Base-by-base conservation (phyloP, 1,140 invertebrate species). In the Coelopa frigida region DNA sequence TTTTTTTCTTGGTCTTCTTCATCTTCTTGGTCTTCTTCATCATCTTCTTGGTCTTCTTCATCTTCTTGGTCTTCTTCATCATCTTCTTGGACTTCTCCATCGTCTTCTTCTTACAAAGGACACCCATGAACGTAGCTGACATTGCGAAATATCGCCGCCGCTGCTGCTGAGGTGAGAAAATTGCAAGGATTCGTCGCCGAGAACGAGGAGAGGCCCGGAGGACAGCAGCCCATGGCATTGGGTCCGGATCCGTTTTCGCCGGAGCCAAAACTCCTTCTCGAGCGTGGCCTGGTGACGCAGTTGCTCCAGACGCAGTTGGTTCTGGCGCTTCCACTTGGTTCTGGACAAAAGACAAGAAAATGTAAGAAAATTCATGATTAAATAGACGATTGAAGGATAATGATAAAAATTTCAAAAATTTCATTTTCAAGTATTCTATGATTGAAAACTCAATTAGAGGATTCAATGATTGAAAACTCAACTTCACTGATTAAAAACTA, bases 301-400 rank as follows among this genome's bases (percentile, higher is more conserved):
- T 55, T 93, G 88, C 58, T 93, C 88, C 26, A 93, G 61, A 2
- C 88, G 77, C 17, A 91, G 72, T 56, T 92, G 89, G 64, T 91
- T 93, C 68, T 94, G 90, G 3, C 90, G 78, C 72, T 94, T 94
- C 90, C 90, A 94, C 72, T 94, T 94, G 35, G 91, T 94, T 70
- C 90, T 93, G 59, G 56, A 31, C n/a, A 24, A 40, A 57, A 61
- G 18, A 46, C 88, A 55, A 53, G 6, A 41, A 29, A 37, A 31
- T 44, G 1, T 40, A 18, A 32, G 0, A 14, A 41, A 44, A 38
- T 22, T 4, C 3, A 42, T 33, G 27, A 15, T 36, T 36, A 4
- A 1, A 24, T 18, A 36, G 18, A 36, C 15, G 39, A 17, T 8
- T 10, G 3, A 31, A 29, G 17, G 7, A 31, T 40, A 11, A 42